Base-by-base conservation (phyloP, 2,797 vertebrate genomes). In the Hyperoplus lanceolatus region DNA sequence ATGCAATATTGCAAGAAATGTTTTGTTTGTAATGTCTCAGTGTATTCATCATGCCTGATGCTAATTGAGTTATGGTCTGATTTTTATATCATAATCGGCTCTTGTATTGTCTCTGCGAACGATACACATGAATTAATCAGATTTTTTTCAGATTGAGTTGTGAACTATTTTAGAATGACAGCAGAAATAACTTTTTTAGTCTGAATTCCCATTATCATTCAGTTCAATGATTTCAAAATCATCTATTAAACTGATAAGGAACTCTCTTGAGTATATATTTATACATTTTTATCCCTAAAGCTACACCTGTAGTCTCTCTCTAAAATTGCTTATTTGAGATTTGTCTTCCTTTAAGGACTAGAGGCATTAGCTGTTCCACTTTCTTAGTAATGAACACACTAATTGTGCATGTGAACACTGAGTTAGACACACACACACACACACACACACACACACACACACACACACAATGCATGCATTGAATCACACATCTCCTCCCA, bases 401-500 rank as follows among this genome's bases (percentile, higher is more conserved):
- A 73, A 87, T 74, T 82, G 50, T 81, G 73, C 72, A 70, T 66
- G 41, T 73, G 18, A 64, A 66, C 51, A 57, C 38, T 64, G 51
- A 68, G 45, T 58, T 64, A 83, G 57, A 79, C 56, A 60, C 63
- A 66, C 56, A 36, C 49, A 67, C 70, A 55, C 56, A 59, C 75
- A 56, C 11, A 11, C 61, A 60, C 62, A 64, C 56, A 49, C 61
- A 70, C 59, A 39, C 55, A 42, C 48, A 49, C 39, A 29, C 58
- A 57, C 75, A 70, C 53, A 53, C 53, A 58, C 53, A 45, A 45
- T 41, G 63, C 80, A 65, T 14, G 36, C 59, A 67, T 71, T 60
- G 45, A 79, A 78, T 88, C 83, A 75, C 86, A 74, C 64, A 70
- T 84, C 67, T 69, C 83, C 64, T 85, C 82, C 67, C 71, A 75